Conservation (phyloP, 2,797 vertebrate genomes). For the Selene dorsalis region DNA sequence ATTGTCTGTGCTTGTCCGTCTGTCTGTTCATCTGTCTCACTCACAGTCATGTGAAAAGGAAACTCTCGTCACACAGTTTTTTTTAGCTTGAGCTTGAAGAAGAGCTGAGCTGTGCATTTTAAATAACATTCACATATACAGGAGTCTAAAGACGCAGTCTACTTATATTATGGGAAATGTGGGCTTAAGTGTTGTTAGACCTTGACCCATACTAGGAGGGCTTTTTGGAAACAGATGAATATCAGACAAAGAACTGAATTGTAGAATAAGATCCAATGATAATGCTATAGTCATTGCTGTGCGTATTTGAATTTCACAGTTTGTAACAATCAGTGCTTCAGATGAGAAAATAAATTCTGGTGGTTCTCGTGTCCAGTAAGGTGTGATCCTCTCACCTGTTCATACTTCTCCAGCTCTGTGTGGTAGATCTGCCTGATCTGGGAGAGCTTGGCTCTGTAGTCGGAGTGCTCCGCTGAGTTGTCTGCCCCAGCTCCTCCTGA, state of each 20-base stretch:
- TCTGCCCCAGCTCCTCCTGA: conserved; percentile 90
- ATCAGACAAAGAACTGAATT: too few relatives aligned
- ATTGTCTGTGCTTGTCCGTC: conserved; percentile 70
- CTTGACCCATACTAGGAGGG: too few relatives aligned
- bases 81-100: not conserved
- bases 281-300: not conserved
- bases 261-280: too few relatives aligned
- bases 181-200: too few relatives aligned
- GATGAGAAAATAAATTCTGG: not conserved
- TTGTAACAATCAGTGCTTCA: not conserved
- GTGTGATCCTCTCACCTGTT: conserved; percentile 87
- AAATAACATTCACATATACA: not conserved
- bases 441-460: conserved; percentile 96
- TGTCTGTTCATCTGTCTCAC: conserved; percentile 66
- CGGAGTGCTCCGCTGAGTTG: conserved; percentile 95
- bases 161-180: not conserved
- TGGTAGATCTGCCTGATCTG: conserved; percentile 99
- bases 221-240: not conserved
- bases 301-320: not conserved
- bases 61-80: not conserved
- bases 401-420: conserved; percentile 99
- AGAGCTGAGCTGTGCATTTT: not conserved
- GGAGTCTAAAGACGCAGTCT: not conserved
- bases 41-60: conserved; percentile 58
- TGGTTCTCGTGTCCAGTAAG: not conserved